Conservation (phyloP, 2,888 invertebrate species). For the Caenorhabditis sulstoni region DNA sequence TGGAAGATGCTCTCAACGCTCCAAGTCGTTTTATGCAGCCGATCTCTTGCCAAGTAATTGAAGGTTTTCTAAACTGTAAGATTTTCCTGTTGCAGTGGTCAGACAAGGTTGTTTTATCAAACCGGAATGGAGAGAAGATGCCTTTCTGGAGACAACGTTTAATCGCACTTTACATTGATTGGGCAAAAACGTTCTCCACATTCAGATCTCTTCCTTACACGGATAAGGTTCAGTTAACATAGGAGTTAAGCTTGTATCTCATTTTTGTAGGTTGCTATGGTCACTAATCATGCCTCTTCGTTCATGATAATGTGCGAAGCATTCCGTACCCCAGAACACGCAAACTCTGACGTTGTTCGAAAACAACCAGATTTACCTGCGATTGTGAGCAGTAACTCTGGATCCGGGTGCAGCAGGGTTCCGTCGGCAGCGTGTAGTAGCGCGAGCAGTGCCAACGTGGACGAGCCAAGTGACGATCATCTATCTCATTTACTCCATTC, state of each 20-base stretch:
- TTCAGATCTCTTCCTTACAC: constrained; percentile 78
- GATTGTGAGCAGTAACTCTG: constrained; percentile 39
- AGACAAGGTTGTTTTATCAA: constrained; percentile 73
- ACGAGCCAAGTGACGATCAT: constrained; percentile 27
- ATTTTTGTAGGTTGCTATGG: constrained; percentile 74
- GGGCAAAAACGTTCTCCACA: constrained; percentile 79
- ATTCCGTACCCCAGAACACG: constrained; percentile 78
- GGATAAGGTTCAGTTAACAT: constrained; percentile 70
- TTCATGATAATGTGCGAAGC: constrained; percentile 81
- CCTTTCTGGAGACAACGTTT: constrained; percentile 79
- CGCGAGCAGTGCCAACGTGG: constrained; percentile 6
- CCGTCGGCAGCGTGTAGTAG: constrained; percentile 36
- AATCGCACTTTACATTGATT: constrained; percentile 79
- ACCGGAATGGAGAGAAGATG: constrained; percentile 72
- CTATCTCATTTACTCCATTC: constrained; percentile 25
- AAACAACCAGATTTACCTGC: constrained; percentile 39
- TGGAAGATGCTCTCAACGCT: constrained; percentile 76
- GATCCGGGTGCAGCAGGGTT: constrained; percentile 56
- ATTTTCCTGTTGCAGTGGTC: constrained; percentile 65
- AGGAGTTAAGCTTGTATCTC: neutral
- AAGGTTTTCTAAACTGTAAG: neutral
- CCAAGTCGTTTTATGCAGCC: constrained; percentile 75
- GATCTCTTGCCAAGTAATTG: constrained; percentile 74
- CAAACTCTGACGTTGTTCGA: constrained; percentile 56
- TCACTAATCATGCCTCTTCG: constrained; percentile 79